Percentiles rank a stretch among this genome's conserved stretches.
These are phyloP conservation scores for Bufotes viridis DNA, from an alignment of 2,797 vertebrate genomes.

Conservation along the genomic window DNA sequence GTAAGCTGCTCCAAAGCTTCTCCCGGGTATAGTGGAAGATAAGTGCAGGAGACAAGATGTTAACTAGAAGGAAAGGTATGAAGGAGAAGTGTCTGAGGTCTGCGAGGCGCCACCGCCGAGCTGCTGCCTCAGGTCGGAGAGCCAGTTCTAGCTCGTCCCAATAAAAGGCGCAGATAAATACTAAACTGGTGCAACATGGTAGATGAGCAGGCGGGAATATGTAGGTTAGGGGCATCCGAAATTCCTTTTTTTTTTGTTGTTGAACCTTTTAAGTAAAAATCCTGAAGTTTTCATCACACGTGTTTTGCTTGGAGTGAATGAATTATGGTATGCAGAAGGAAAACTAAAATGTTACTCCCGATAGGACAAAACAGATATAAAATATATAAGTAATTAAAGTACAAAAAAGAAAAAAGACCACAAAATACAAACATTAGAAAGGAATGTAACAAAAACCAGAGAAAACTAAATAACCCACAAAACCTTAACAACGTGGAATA, in stretches of 20 bases:
- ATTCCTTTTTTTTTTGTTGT: neutral
- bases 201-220: conserved; percentile 46
- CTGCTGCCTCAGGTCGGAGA: conserved; percentile 91
- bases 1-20: conserved; percentile 67
- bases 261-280: no score
- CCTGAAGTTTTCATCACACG: no score
- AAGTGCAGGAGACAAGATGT: conserved; percentile 64
- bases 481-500: no score
- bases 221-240: neutral
- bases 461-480: no score
- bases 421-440: no score
- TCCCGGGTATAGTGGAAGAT: conserved; percentile 77
- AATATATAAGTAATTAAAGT: no score
- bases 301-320: no score
- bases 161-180: neutral
- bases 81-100: conserved; percentile 72
- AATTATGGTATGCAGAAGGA: no score
- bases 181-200: neutral
- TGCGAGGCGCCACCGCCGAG: conserved; percentile 81
- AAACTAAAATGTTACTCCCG: no score
- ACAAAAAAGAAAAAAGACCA: no score
- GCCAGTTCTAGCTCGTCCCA: conserved; percentile 77
- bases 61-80: conserved; percentile 75
- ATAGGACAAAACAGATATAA: no score
- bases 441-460: no score